A percentile compares a stretch with the other conserved stretches of the same genome.
Evolutionary conservation across 2,888 invertebrate genomes (phyloP).

Genomic region (Rotaria magnacalcarata): DNA sequence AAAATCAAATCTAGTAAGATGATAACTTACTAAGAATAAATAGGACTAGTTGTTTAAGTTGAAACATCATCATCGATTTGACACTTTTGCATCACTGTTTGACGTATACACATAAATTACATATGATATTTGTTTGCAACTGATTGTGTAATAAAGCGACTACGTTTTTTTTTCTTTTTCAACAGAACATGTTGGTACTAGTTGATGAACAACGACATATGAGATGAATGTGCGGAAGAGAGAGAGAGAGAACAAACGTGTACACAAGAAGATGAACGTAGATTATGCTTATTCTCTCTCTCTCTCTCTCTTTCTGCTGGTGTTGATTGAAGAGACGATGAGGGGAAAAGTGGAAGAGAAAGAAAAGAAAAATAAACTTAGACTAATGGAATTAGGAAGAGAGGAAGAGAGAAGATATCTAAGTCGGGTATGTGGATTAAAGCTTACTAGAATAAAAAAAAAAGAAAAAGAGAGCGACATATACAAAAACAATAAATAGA

Average conservation of each 20-base stretch:
- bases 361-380: conserved; percentile 11
- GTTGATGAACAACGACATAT: neutral
- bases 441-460: neutral
- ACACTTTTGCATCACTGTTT: conserved; percentile 13
- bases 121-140: neutral
- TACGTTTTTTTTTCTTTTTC: neutral
- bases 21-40: neutral
- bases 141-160: neutral
- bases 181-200: neutral
- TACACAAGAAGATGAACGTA: conserved; percentile 8
- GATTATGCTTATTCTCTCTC: conserved; percentile 17
- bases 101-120: neutral
- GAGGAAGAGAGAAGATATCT: conserved; percentile 16
- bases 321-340: neutral
- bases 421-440: neutral
- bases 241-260: neutral
- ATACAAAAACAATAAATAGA: conserved; percentile 21
- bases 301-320: neutral
- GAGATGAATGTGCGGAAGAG: neutral
- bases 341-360: neutral
- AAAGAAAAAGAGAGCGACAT: neutral
- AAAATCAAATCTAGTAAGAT: neutral
- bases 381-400: conserved; percentile 25
- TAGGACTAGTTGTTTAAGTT: neutral
- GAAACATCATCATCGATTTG: conserved; percentile 21